phyloP scores from a whole-genome alignment of 2,888 invertebrate genomes.

The Caenorhabditis afra region DNA sequence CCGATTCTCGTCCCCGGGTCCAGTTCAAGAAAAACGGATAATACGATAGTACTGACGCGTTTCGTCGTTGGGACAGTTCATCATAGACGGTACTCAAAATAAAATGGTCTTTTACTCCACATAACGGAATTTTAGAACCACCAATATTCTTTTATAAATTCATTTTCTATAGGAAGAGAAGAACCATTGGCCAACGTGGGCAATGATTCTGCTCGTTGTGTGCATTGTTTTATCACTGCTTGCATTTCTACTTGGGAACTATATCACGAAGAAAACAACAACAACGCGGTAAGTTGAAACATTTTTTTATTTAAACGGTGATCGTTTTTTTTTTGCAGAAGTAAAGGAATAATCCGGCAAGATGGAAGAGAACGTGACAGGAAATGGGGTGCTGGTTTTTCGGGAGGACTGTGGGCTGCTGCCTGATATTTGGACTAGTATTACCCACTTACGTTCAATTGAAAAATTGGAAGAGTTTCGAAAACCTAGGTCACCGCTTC shows the following conservation, averaged over 20 bases:
- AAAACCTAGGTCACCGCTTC: no score
- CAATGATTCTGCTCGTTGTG: constrained; percentile 65
- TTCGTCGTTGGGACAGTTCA: no score
- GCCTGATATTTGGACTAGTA: constrained; percentile 60
- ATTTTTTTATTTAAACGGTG: neutral
- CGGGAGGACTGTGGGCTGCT: constrained; percentile 72
- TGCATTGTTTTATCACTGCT: constrained; percentile 66
- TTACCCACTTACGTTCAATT: no score
- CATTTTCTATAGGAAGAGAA: constrained; percentile 49
- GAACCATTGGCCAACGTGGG: constrained; percentile 72
- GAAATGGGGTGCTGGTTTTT: constrained; percentile 73
- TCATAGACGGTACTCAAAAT: no score
- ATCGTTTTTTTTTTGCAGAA: constrained; percentile 51
- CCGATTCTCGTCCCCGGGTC: no score
- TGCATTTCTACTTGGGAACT: constrained; percentile 71
- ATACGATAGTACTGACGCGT: no score
- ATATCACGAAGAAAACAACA: constrained; percentile 65
- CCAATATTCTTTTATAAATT: no score
- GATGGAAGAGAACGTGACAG: constrained; percentile 54
- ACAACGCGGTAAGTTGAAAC: constrained; percentile 53
- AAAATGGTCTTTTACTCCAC: no score
- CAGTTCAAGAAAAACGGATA: no score
- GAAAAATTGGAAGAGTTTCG: no score
- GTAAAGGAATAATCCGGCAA: constrained; percentile 37
- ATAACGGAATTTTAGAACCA: no score